phyloP scores from a whole-genome alignment of 2,113 vertebrate genomes.

The Silurus glanis region DNA sequence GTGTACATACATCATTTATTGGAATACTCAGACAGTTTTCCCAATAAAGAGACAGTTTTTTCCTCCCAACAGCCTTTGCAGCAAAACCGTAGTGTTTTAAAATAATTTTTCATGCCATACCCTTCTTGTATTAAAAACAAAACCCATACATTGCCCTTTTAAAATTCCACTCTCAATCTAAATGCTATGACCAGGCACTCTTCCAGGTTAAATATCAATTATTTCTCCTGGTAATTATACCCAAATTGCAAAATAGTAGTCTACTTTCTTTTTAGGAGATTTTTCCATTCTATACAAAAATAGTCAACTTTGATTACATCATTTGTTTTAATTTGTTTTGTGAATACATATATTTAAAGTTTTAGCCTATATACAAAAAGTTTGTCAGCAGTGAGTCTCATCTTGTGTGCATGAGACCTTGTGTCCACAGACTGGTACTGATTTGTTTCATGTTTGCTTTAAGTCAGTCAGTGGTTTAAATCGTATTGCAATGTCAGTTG shows the following conservation, averaged over 20 bases:
- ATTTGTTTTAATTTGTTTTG: slow-evolving; percentile 76
- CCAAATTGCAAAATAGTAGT: slow-evolving; percentile 56
- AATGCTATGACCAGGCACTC: slow-evolving; percentile 50
- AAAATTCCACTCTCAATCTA: slow-evolving; percentile 44
- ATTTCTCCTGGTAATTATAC: slow-evolving; percentile 70
- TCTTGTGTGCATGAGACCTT: slow-evolving; percentile 59
- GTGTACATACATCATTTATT: slow-evolving; percentile 29
- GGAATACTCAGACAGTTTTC: slow-evolving; percentile 24
- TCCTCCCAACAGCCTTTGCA: neutral
- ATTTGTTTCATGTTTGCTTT: slow-evolving; percentile 70
- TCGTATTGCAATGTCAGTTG: slow-evolving; percentile 20
- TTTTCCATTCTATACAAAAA: slow-evolving; percentile 59
- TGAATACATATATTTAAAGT: slow-evolving; percentile 58
- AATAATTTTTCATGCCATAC: neutral
- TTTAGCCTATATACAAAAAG: neutral
- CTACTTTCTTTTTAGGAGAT: slow-evolving; percentile 45
- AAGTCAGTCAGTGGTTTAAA: slow-evolving; percentile 33
- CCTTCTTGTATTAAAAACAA: neutral
- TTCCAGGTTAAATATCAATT: slow-evolving; percentile 31
- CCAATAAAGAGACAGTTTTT: neutral
- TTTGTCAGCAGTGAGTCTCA: slow-evolving; percentile 30
- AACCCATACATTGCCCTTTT: neutral
- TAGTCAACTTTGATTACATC: slow-evolving; percentile 56
- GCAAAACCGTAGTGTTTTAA: neutral
- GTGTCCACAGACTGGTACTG: slow-evolving; percentile 48